phyloP scores from a whole-genome alignment of 1,140 invertebrate species.

The Lethrus apterus region DNA sequence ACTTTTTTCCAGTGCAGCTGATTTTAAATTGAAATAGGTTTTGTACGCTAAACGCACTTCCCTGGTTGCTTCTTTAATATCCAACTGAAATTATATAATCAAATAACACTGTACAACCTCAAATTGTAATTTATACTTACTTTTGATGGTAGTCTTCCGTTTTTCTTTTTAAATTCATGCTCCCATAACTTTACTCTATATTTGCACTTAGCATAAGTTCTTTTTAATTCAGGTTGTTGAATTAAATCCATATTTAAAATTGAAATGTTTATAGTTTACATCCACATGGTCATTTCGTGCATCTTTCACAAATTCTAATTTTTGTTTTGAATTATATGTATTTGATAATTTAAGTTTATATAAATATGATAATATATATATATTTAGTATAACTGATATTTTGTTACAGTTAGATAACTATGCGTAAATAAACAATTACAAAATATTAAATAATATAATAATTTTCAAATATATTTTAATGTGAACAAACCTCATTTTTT shows the following conservation, averaged over 20 bases:
- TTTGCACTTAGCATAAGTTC: slow-evolving; percentile 49
- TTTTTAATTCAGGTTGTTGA: slow-evolving; percentile 29
- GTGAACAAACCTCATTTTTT: too few species aligned
- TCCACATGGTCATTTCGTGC: neutral
- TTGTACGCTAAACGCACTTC: slow-evolving; percentile 70
- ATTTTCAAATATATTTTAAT: too few species aligned
- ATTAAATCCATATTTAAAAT: slow-evolving; percentile 31
- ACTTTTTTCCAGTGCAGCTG: slow-evolving; percentile 59
- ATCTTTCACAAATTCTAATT: neutral
- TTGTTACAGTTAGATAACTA: too few species aligned
- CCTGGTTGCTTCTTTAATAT: slow-evolving; percentile 64
- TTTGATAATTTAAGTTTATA: too few species aligned
- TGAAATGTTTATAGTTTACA: neutral
- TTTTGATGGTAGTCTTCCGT: slow-evolving; percentile 64
- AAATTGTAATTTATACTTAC: slow-evolving; percentile 37
- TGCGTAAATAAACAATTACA: too few species aligned
- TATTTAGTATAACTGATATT: too few species aligned
- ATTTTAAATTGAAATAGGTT: slow-evolving; percentile 73
- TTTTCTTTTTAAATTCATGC: slow-evolving; percentile 61
- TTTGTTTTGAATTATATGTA: too few species aligned
- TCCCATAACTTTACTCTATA: slow-evolving; percentile 71
- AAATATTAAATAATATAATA: too few species aligned
- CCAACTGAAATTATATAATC: slow-evolving; percentile 47
- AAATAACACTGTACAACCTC: slow-evolving; percentile 14
- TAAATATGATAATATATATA: too few species aligned